These are phyloP conservation scores for Bhutanitis thaidina DNA, from an alignment of 2,888 invertebrate genomes.

Conservation along the genomic window DNA sequence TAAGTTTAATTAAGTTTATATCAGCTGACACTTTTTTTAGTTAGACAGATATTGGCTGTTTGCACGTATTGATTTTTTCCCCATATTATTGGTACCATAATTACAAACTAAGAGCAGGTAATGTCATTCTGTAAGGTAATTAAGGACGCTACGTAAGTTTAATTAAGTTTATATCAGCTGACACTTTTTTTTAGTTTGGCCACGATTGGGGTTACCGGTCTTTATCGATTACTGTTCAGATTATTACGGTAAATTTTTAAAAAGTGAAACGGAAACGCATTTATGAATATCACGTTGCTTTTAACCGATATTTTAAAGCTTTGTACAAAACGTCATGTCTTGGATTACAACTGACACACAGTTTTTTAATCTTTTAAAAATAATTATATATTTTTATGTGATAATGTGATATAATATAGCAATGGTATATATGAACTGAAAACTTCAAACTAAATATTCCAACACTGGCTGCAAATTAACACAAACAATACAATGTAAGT, in stretches of 20 bases:
- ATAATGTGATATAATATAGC: too few relatives aligned
- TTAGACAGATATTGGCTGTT: not conserved
- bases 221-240: conserved; percentile 12
- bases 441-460: too few relatives aligned
- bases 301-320: conserved; percentile 4
- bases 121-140: conserved; percentile 15
- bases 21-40: not conserved
- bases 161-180: conserved; percentile 14
- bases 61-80: not conserved
- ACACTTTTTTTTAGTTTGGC: conserved; percentile 9
- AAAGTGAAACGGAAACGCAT: conserved; percentile 9
- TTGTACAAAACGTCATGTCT: not conserved
- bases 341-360: not conserved
- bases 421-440: too few relatives aligned
- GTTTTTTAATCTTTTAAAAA: too few relatives aligned
- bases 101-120: conserved; percentile 12
- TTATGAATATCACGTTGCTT: not conserved
- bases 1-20: conserved; percentile 13
- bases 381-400: too few relatives aligned
- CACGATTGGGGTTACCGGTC: conserved; percentile 15
- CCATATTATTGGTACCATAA: conserved; percentile 1
- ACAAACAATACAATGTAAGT: too few relatives aligned
- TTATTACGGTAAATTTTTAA: conserved; percentile 14
- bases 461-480: too few relatives aligned
- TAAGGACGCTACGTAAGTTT: conserved; percentile 11